These are phyloP conservation scores for Furcula furcula DNA, from an alignment of 2,888 invertebrate genomes.

Conservation along the genomic window DNA sequence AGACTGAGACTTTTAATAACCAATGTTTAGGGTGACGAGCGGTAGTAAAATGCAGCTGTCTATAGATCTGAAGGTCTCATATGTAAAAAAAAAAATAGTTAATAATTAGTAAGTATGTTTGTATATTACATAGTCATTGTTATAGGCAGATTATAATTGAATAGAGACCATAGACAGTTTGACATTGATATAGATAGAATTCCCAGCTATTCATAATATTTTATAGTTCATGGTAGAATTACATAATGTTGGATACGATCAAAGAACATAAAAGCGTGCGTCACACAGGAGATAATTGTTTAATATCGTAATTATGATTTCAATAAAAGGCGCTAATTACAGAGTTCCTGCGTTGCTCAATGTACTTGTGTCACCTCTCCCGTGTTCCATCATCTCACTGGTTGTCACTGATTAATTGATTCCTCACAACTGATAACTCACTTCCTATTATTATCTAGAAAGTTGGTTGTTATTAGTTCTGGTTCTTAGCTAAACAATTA, in stretches of 20 bases:
- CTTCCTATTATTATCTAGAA: too few species aligned
- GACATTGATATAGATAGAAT: background rate
- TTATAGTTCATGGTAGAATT: background rate
- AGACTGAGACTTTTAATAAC: too few species aligned
- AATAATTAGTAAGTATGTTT: too few species aligned
- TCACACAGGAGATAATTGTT: slow-evolving; percentile 19
- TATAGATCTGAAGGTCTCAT: too few species aligned
- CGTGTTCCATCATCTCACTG: slow-evolving; percentile 12
- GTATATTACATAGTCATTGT: too few species aligned
- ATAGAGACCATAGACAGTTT: background rate
- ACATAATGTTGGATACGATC: background rate
- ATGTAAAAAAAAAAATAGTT: too few species aligned
- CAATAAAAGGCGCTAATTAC: slow-evolving; percentile 38
- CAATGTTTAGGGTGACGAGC: too few species aligned
- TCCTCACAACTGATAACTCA: slow-evolving; percentile 1
- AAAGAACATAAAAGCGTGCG: slow-evolving; percentile 10
- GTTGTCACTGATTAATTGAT: slow-evolving; percentile 20
- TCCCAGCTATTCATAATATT: background rate
- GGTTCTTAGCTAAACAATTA: too few species aligned
- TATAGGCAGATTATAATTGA: too few species aligned
- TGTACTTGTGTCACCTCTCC: slow-evolving; percentile 29
- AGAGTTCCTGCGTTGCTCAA: slow-evolving; percentile 37
- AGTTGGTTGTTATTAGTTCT: too few species aligned
- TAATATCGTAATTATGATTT: slow-evolving; percentile 21
- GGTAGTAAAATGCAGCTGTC: too few species aligned